phyloP scores from a whole-genome alignment of 2,113 vertebrate species.

The Ginglymostoma cirratum region DNA sequence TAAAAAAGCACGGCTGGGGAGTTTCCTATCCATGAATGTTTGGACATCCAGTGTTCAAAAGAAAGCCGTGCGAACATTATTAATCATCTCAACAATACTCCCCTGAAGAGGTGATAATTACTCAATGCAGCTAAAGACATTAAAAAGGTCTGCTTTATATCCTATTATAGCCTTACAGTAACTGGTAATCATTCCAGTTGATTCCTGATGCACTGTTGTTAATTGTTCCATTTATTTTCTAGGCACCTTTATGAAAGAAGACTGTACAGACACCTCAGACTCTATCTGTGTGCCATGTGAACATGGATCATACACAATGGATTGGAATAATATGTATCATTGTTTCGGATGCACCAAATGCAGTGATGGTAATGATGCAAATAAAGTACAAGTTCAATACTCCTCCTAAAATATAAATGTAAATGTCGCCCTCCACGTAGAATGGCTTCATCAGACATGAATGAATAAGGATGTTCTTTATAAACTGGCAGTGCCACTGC shows the following conservation, averaged over 20 bases:
- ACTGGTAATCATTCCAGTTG: background rate
- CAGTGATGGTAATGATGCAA: background rate
- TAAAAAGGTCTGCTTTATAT: background rate
- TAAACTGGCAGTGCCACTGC: background rate
- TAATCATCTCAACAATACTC: background rate
- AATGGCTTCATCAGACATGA: background rate
- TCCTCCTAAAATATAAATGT: background rate
- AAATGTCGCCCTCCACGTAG: background rate
- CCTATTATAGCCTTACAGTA: background rate
- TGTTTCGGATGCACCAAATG: background rate
- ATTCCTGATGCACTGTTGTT: background rate
- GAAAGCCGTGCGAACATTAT: background rate
- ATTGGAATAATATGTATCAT: background rate
- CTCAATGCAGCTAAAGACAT: background rate
- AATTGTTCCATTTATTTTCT: background rate
- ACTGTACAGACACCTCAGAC: background rate
- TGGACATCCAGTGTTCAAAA: background rate
- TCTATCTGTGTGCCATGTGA: background rate
- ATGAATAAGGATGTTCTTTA: background rate
- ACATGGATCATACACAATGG: background rate
- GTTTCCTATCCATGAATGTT: background rate
- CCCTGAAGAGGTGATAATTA: background rate
- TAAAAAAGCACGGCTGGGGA: background rate
- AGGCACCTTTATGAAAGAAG: background rate
- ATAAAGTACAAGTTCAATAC: background rate